Evolutionary conservation across 2,113 vertebrate genomes (phyloP).

Genomic region (Nerophis ophidion): DNA sequence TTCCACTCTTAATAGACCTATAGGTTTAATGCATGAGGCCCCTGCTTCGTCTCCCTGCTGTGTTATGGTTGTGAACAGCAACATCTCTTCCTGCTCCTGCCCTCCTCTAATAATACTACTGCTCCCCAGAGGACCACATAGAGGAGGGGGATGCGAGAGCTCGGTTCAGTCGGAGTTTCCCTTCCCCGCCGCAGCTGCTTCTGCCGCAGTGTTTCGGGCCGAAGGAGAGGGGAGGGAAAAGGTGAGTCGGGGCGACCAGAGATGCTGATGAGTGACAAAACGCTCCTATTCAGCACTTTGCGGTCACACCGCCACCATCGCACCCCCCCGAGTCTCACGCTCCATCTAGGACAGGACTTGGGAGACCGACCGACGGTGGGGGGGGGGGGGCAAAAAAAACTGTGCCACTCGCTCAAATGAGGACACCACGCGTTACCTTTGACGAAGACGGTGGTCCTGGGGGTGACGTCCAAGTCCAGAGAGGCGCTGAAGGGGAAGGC

Average conservation of each 20-base stretch:
- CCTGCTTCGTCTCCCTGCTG: slow-evolving; percentile 1
- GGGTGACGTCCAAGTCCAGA: slow-evolving; percentile 67
- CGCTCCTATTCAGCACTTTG: slow-evolving; percentile 45
- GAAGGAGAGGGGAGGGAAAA: slow-evolving; percentile 17
- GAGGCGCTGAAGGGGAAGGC: slow-evolving; percentile 72
- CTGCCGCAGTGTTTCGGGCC: slow-evolving; percentile 40
- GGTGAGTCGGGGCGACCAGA: slow-evolving; percentile 21
- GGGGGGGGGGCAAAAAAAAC: slow-evolving; percentile 19
- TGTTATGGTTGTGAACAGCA: slow-evolving; percentile 28
- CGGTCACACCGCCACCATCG: slow-evolving; percentile 20
- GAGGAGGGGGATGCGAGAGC: slow-evolving; percentile 21
- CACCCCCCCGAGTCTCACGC: background rate
- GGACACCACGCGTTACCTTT: slow-evolving; percentile 62
- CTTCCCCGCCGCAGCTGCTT: slow-evolving; percentile 19
- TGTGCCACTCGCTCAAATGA: slow-evolving; percentile 60
- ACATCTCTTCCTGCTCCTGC: slow-evolving; percentile 4
- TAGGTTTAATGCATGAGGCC: no score
- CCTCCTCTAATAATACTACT: slow-evolving; percentile 50
- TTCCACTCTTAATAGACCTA: no score
- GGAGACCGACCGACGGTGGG: slow-evolving; percentile 44
- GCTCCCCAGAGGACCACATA: slow-evolving; percentile 35
- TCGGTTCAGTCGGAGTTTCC: slow-evolving; percentile 30
- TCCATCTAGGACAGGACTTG: slow-evolving; percentile 70
- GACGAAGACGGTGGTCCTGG: slow-evolving; percentile 65
- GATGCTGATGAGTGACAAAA: slow-evolving; percentile 30